These are phyloP conservation scores for Aphelinus atriplicis DNA, from an alignment of 1,140 invertebrate genomes.

Conservation along the genomic window DNA sequence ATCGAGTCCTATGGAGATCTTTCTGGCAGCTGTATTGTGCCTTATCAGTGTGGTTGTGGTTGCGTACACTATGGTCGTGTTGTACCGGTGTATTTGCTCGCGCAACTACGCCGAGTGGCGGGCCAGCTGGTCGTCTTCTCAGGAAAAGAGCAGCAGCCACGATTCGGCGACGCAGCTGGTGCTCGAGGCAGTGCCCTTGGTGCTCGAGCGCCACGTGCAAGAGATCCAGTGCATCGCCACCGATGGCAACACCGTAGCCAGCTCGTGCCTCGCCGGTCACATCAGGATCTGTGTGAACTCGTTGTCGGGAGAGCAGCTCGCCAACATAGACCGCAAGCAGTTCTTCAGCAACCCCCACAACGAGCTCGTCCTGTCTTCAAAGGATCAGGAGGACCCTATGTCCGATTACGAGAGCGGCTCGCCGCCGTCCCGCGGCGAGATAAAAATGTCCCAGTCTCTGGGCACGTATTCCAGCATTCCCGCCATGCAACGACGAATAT, in stretches of 20 bases:
- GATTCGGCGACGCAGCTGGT: slow-evolving; percentile 77
- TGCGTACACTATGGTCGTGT: slow-evolving; percentile 84
- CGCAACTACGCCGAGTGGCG: slow-evolving; percentile 95
- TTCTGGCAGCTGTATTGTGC: slow-evolving; percentile 85
- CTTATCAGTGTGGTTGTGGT: slow-evolving; percentile 89
- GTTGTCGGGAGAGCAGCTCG: slow-evolving; percentile 82
- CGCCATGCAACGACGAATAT: slow-evolving; percentile 41
- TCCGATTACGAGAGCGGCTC: slow-evolving; percentile 73
- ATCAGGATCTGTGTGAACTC: slow-evolving; percentile 89
- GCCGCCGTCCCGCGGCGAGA: slow-evolving; percentile 68
- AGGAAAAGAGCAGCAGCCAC: slow-evolving; percentile 63
- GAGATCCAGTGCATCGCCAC: slow-evolving; percentile 89
- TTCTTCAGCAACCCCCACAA: slow-evolving; percentile 54
- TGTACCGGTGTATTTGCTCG: slow-evolving; percentile 89
- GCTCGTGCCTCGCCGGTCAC: slow-evolving; percentile 89
- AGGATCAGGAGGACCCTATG: slow-evolving; percentile 62
- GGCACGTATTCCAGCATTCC: slow-evolving; percentile 50
- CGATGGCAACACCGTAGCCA: slow-evolving; percentile 87
- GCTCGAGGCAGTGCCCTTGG: slow-evolving; percentile 84
- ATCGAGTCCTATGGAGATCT: slow-evolving; percentile 88
- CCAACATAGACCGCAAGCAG: slow-evolving; percentile 77
- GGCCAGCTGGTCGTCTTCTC: slow-evolving; percentile 81
- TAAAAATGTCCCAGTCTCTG: slow-evolving; percentile 50
- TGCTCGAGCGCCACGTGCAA: slow-evolving; percentile 85
- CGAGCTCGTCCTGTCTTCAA: slow-evolving; percentile 41